Evolutionary conservation across 1,140 invertebrate species (phyloP).

Genomic region (Dreissena rostriformis): DNA sequence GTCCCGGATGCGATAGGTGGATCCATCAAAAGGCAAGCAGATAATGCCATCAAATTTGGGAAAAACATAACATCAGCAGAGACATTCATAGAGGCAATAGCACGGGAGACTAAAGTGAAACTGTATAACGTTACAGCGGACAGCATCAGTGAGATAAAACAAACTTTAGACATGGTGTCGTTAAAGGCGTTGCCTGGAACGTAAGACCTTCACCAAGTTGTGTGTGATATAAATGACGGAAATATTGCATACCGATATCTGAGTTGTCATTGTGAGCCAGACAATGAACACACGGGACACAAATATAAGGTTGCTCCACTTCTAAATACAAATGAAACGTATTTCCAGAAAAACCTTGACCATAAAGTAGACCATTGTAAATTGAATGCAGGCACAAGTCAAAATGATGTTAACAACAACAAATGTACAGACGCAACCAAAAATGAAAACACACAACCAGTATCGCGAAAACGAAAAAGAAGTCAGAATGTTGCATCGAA

Average conservation of each 20-base stretch:
- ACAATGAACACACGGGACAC: constrained; percentile 6
- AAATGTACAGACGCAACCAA: neutral
- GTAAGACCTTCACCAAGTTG: constrained; percentile 47
- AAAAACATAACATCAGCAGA: constrained; percentile 20
- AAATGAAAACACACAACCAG: neutral
- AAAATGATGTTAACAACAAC: neutral
- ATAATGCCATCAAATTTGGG: constrained; percentile 32
- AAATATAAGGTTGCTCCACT: neutral
- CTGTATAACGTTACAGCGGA: constrained; percentile 34
- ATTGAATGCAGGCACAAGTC: neutral
- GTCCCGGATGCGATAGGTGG: constrained; percentile 81
- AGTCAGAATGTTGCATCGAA: neutral
- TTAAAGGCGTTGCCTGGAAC: constrained; percentile 52
- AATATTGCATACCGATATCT: constrained; percentile 38
- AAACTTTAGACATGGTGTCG: neutral
- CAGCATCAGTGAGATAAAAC: constrained; percentile 8
- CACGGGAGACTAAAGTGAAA: neutral
- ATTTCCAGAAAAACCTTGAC: neutral
- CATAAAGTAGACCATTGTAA: neutral
- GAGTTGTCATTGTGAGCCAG: constrained; percentile 46
- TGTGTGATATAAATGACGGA: constrained; percentile 7
- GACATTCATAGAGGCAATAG: constrained; percentile 17
- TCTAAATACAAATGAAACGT: neutral
- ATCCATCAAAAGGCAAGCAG: constrained; percentile 76
- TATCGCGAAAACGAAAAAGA: neutral